Conservation (phyloP, 64 coral and sea anemone species). For the Stichodactyla mertensii region DNA sequence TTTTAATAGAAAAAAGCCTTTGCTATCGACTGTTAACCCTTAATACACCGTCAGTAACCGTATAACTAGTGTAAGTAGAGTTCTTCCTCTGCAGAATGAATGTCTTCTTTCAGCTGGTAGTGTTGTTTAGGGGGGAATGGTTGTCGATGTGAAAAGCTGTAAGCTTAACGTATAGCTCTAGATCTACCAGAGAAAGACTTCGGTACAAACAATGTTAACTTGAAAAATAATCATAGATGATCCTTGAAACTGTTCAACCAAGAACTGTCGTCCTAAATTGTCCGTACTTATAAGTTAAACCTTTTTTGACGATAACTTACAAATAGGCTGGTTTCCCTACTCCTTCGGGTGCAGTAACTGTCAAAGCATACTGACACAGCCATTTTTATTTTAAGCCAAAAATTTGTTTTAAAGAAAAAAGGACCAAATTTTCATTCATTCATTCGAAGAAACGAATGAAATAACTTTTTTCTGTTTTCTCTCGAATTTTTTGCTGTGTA, state of each 20-base stretch:
- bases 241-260: not conserved
- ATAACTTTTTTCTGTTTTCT: not conserved
- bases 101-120: not conserved
- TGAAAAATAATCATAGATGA: not conserved
- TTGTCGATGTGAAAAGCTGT: not conserved
- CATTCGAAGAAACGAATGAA: not conserved
- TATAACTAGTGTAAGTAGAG: not conserved
- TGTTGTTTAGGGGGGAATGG: not conserved
- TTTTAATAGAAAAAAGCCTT: slow-evolving; percentile 16
- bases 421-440: not conserved
- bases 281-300: not conserved
- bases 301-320: not conserved
- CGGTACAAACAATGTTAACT: not conserved
- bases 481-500: not conserved
- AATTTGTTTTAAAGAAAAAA: not conserved
- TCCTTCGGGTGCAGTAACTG: not conserved
- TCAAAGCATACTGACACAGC: not conserved
- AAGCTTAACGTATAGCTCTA: too few species aligned
- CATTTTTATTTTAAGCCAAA: not conserved
- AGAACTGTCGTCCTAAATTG: not conserved
- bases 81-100: not conserved
- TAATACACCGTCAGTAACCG: not conserved
- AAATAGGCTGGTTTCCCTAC: not conserved
- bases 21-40: not conserved
- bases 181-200: not conserved